Conservation (phyloP, 2,888 invertebrate genomes). For the Sarcophaga caerulescens region DNA sequence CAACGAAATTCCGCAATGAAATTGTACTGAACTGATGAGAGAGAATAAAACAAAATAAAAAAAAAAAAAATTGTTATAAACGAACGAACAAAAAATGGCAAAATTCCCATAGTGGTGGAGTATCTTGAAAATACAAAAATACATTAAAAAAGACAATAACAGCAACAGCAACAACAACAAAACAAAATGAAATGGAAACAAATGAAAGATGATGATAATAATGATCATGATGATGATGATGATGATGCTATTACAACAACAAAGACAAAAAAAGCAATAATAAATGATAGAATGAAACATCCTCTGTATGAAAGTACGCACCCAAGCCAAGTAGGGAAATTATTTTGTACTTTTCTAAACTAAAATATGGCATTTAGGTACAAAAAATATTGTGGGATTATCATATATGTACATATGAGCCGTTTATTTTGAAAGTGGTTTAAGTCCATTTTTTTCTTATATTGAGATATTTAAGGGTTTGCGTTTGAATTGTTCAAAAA, state of each 20-base stretch:
- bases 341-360: too few species aligned
- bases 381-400: too few species aligned
- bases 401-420: too few species aligned
- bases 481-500: too few species aligned
- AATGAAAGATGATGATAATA: conserved; percentile 62
- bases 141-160: conserved; percentile 42
- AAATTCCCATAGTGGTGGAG: conserved; percentile 68
- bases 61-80: conserved; percentile 33
- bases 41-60: conserved; percentile 55
- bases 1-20: conserved; percentile 65
- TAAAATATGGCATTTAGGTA: too few species aligned
- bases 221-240: conserved; percentile 60
- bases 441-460: too few species aligned
- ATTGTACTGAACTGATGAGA: conserved; percentile 37
- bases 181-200: conserved; percentile 47
- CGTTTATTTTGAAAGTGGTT: too few species aligned
- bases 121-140: conserved; percentile 20
- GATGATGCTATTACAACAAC: conserved; percentile 63
- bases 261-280: conserved; percentile 69
- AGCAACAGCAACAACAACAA: conserved; percentile 7
- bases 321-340: neutral
- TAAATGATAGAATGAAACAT: conserved; percentile 51
- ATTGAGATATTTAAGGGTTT: too few species aligned
- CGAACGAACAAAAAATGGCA: conserved; percentile 55
- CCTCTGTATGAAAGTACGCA: neutral